These are phyloP conservation scores for Sardina pilchardus DNA, from an alignment of 2,113 vertebrate genomes.

Conservation along the genomic window DNA sequence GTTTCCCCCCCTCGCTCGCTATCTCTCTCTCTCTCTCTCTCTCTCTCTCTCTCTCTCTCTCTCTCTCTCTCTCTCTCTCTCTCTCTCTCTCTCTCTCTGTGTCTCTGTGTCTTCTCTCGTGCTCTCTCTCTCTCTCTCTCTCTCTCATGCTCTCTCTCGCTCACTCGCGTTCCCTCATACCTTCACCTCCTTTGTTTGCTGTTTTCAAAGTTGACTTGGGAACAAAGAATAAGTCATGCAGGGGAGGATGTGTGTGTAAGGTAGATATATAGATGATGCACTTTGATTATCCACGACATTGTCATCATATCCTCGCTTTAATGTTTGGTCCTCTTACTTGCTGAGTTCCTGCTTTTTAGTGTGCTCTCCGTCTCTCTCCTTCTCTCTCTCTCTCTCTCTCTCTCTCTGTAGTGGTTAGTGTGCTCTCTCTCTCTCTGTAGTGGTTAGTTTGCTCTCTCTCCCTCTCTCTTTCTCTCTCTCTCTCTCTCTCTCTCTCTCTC, in stretches of 20 bases:
- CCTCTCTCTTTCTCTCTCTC: not conserved
- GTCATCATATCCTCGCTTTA: not conserved
- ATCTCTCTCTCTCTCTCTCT: conserved; percentile 3
- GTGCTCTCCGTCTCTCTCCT: not conserved
- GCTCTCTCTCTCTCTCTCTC: not conserved
- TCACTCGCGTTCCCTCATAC: conserved; percentile 31
- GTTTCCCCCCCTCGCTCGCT: not conserved
- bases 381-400: not conserved
- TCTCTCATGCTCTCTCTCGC: not conserved
- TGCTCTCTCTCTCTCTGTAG: not conserved
- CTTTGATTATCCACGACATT: conserved; percentile 3
- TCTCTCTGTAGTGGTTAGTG: no score
- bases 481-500: not conserved
- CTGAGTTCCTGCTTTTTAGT: not conserved
- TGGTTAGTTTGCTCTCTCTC: not conserved
- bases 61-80: no score
- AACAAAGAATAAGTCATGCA: not conserved
- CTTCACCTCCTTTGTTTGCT: conserved; percentile 24
- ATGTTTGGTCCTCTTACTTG: not conserved
- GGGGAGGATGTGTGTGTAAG: not conserved
- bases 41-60: not conserved
- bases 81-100: not conserved
- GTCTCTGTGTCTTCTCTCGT: not conserved
- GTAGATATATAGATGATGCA: not conserved
- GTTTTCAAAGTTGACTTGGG: conserved; percentile 1